These are phyloP conservation scores for Blastobasis adustella DNA, from an alignment of 2,888 invertebrate species.

Conservation along the genomic window DNA sequence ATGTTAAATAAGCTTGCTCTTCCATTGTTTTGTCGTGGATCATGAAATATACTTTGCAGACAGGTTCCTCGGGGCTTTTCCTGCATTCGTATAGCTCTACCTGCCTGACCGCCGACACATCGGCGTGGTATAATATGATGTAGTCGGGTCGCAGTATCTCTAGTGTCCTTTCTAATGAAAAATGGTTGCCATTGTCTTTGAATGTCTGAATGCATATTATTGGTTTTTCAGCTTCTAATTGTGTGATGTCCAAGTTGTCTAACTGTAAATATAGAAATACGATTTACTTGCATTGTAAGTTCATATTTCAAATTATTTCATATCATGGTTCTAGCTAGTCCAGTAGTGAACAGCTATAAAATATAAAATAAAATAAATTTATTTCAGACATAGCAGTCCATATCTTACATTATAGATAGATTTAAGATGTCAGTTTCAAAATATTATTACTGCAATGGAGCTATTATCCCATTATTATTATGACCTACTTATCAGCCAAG, in stretches of 20 bases:
- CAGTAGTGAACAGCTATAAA: too few species aligned
- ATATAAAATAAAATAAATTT: too few species aligned
- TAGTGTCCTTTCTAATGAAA: conserved; percentile 82
- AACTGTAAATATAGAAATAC: conserved; percentile 58
- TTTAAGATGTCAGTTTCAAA: too few species aligned
- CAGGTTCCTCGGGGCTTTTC: conserved; percentile 55
- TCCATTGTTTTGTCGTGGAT: conserved; percentile 95
- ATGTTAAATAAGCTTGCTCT: conserved; percentile 96
- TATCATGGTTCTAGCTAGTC: too few species aligned
- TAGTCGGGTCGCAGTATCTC: conserved; percentile 83
- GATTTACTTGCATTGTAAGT: too few species aligned
- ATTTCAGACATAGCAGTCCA: too few species aligned
- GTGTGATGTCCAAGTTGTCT: conserved; percentile 80
- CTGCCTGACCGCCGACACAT: conserved; percentile 90
- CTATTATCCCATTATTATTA: too few species aligned
- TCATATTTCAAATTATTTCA: too few species aligned
- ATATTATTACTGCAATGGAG: too few species aligned
- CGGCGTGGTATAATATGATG: conserved; percentile 92
- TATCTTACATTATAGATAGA: too few species aligned
- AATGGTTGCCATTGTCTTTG: conserved; percentile 81
- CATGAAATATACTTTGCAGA: conserved; percentile 88
- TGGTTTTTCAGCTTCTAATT: conserved; percentile 77
- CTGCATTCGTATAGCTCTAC: conserved; percentile 89
- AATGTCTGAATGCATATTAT: conserved; percentile 85
- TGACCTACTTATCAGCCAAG: too few species aligned